A percentile compares a stretch with the other conserved stretches of the same genome.
These are phyloP conservation scores for Hypselothyrea guttata DNA, from an alignment of 2,888 invertebrate species.

Conservation along the genomic window DNA sequence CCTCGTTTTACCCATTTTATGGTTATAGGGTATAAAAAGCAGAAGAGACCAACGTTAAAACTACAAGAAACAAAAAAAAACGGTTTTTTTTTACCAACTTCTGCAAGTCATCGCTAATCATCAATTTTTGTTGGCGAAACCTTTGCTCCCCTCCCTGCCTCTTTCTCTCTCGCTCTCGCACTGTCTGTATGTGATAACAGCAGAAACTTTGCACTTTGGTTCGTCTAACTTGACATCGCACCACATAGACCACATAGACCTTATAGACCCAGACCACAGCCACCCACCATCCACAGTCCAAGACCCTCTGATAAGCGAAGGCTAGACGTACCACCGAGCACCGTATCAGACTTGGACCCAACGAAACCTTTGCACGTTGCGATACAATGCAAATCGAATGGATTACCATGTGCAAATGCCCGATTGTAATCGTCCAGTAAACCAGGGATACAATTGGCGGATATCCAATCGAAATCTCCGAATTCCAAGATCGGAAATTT, in stretches of 20 bases:
- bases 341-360: too few species aligned
- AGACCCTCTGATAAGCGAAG: constrained; percentile 14
- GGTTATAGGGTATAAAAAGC: too few species aligned
- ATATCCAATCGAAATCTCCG: too few species aligned
- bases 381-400: too few species aligned
- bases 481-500: too few species aligned
- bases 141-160: too few species aligned
- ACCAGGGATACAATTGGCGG: too few species aligned
- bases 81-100: constrained; percentile 13
- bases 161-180: background rate
- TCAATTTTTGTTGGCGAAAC: constrained; percentile 46
- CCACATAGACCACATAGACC: background rate
- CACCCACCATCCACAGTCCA: constrained; percentile 14
- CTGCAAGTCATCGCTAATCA: constrained; percentile 62
- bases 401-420: too few species aligned
- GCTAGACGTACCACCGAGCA: too few species aligned
- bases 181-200: constrained; percentile 8
- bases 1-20: too few species aligned
- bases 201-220: constrained; percentile 51
- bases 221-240: constrained; percentile 1
- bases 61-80: background rate
- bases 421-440: too few species aligned
- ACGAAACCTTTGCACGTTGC: too few species aligned
- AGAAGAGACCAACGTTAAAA: background rate
- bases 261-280: constrained; percentile 1